Conservation (phyloP, 2,888 invertebrate genomes). For the Cataglyphis cursor region DNA sequence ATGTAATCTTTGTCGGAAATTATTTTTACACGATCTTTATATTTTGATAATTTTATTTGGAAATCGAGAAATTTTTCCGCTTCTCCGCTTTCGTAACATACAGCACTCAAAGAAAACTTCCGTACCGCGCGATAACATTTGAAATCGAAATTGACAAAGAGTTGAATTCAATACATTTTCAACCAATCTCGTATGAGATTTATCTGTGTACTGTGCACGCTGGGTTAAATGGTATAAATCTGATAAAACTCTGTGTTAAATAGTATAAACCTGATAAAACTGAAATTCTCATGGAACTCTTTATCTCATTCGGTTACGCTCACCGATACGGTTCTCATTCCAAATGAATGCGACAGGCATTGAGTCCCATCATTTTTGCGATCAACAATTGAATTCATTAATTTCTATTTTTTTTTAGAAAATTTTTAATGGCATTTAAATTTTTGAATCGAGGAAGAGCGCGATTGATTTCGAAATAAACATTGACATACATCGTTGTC, state of each 20-base stretch:
- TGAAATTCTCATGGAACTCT: conserved; percentile 22
- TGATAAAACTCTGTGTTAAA: conserved; percentile 25
- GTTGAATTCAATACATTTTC: conserved; percentile 28
- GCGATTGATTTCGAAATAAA: conserved; percentile 43
- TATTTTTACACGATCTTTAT: conserved; percentile 19
- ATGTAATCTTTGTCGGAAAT: neutral
- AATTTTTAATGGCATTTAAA: conserved; percentile 16
- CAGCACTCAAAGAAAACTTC: conserved; percentile 24
- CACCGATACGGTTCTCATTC: conserved; percentile 3
- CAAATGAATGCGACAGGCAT: conserved; percentile 11
- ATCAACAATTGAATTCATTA: neutral
- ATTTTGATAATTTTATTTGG: conserved; percentile 35
- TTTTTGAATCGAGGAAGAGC: conserved; percentile 46
- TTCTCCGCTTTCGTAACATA: neutral
- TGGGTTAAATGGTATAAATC: conserved; percentile 27
- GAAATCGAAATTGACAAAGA: conserved; percentile 30
- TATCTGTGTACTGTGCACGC: neutral
- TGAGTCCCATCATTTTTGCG: conserved; percentile 1
- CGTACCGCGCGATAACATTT: conserved; percentile 10
- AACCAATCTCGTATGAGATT: conserved; percentile 2
- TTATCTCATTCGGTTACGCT: conserved; percentile 11
- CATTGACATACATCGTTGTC: conserved; percentile 34
- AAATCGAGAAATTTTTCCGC: conserved; percentile 10
- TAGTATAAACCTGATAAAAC: conserved; percentile 28
- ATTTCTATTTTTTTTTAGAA: neutral